Conservation (phyloP, 2,888 invertebrate genomes). For the Crossocerus cetratus region DNA sequence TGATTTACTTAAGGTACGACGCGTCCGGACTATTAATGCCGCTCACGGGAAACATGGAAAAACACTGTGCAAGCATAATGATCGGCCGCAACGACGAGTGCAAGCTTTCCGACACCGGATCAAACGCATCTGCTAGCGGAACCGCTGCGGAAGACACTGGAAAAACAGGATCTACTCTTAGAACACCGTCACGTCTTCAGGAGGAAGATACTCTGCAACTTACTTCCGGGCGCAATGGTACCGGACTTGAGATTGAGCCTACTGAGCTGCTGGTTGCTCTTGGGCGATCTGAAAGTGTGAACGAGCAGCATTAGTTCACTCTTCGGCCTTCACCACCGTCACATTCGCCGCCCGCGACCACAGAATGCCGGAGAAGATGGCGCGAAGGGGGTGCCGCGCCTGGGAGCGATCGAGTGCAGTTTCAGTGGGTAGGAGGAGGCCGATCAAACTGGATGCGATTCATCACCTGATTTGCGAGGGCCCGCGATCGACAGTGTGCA, state of each 20-base stretch:
- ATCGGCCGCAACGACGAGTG: slow-evolving; percentile 78
- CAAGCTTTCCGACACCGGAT: slow-evolving; percentile 74
- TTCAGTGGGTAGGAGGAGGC: background rate
- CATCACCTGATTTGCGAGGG: slow-evolving; percentile 30
- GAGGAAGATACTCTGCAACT: slow-evolving; percentile 28
- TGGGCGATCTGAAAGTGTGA: slow-evolving; percentile 52
- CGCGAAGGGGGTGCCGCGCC: too few species aligned
- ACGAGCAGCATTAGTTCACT: background rate
- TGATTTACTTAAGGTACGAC: slow-evolving; percentile 72
- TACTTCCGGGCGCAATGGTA: slow-evolving; percentile 51
- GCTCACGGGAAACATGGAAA: slow-evolving; percentile 78
- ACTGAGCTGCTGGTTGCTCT: slow-evolving; percentile 36
- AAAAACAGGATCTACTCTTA: background rate
- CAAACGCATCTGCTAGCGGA: slow-evolving; percentile 54
- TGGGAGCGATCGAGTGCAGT: background rate
- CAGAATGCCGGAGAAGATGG: too few species aligned
- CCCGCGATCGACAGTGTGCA: slow-evolving; percentile 37
- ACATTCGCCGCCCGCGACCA: too few species aligned
- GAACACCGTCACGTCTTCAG: background rate
- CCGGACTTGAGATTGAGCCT: slow-evolving; percentile 51
- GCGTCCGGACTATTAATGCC: slow-evolving; percentile 77
- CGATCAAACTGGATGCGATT: background rate
- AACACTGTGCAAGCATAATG: slow-evolving; percentile 78
- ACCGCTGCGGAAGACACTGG: slow-evolving; percentile 54
- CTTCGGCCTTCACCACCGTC: too few species aligned